Percentiles rank a stretch among this genome's conserved stretches.
Evolutionary conservation across 2,797 vertebrate genomes (phyloP).

Genomic region (Pseudochaenichthys georgianus): DNA sequence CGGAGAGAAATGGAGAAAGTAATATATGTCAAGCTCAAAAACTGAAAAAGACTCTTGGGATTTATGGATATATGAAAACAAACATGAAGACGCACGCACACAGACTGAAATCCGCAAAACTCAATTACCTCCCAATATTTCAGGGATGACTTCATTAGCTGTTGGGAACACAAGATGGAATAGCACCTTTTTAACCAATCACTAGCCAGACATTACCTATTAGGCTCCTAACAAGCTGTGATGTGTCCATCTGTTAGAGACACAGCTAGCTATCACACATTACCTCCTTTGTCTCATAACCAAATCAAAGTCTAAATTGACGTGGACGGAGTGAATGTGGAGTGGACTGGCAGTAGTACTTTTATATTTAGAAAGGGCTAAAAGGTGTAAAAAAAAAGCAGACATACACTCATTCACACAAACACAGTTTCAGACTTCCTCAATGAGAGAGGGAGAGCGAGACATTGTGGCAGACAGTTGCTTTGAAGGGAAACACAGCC

Average conservation of each 20-base stretch:
- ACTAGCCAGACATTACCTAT: constrained; percentile 51
- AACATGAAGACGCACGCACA: not conserved
- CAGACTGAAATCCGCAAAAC: constrained; percentile 29
- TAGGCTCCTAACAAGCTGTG: constrained; percentile 60
- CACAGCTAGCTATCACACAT: constrained; percentile 30
- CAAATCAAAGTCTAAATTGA: constrained; percentile 1
- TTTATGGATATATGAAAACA: not conserved
- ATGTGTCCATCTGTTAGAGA: constrained; percentile 46
- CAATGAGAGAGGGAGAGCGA: constrained; percentile 3
- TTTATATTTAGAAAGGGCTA: not conserved
- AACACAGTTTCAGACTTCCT: constrained; percentile 26
- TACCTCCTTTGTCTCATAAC: constrained; percentile 29
- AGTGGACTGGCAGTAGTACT: not conserved
- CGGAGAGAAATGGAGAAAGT: not conserved
- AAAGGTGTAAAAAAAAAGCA: not conserved
- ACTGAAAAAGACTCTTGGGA: not conserved
- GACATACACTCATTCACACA: constrained; percentile 21
- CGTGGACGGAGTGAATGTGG: not conserved
- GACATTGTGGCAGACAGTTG: constrained; percentile 42
- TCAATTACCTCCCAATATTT: constrained; percentile 51
- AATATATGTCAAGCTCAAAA: not conserved
- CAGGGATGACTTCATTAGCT: constrained; percentile 66
- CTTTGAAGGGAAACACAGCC: constrained; percentile 67
- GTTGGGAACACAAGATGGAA: constrained; percentile 66
- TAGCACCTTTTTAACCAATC: constrained; percentile 53